These are phyloP conservation scores for Stramonita haemastoma DNA, from an alignment of 2,888 invertebrate genomes.

Conservation along the genomic window DNA sequence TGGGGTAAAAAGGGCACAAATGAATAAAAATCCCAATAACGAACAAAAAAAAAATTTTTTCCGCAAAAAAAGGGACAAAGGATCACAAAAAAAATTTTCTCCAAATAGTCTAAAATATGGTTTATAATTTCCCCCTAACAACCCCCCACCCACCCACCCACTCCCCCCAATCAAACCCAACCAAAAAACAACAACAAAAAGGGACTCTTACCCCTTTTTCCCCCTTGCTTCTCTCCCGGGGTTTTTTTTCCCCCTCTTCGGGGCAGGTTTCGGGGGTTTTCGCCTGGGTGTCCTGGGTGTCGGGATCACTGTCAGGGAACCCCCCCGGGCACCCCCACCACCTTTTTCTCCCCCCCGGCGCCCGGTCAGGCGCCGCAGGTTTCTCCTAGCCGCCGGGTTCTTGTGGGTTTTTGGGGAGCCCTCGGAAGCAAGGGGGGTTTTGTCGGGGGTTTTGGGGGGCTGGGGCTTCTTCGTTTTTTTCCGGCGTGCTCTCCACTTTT, in stretches of 20 bases:
- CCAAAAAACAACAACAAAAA: background rate
- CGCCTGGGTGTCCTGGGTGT: constrained; percentile 61
- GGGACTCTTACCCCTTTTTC: constrained; percentile 67
- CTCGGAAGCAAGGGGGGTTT: background rate
- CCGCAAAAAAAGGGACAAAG: no score
- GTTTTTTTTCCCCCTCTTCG: constrained; percentile 69
- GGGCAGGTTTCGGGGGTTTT: constrained; percentile 63
- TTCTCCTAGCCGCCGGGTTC: background rate
- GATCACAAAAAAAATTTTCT: no score
- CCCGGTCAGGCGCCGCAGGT: background rate
- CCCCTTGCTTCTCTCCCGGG: constrained; percentile 65
- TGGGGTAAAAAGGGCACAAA: no score
- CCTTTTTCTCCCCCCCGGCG: background rate
- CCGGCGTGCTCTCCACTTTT: background rate
- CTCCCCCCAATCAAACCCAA: no score
- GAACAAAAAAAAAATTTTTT: no score
- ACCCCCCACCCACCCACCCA: no score
- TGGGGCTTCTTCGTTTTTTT: background rate
- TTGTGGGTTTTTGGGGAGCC: background rate
- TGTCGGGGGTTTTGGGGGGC: background rate
- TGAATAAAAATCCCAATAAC: no score
- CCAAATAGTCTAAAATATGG: no score
- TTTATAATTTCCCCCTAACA: no score
- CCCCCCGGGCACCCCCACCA: constrained; percentile 44
- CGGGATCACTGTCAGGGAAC: constrained; percentile 70